These are phyloP conservation scores for Nymphicus hollandicus DNA, from an alignment of 2,113 vertebrate genomes.

Conservation along the genomic window DNA sequence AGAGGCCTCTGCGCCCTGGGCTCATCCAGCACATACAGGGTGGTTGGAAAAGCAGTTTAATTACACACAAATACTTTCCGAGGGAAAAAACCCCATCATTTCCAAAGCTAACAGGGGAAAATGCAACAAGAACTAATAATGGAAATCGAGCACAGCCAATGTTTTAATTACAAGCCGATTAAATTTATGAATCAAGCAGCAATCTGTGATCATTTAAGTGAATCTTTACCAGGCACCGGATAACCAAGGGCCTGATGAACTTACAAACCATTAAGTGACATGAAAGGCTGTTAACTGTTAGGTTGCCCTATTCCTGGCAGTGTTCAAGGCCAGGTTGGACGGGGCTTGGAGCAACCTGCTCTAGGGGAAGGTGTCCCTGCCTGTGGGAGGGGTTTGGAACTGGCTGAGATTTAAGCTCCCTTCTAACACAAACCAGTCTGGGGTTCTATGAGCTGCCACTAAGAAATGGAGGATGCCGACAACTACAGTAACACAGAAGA, in stretches of 20 bases:
- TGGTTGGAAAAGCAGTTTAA: neutral
- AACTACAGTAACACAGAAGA: neutral
- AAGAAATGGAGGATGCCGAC: neutral
- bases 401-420: neutral
- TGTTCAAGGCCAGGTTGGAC: neutral
- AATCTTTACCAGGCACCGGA: neutral
- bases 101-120: neutral
- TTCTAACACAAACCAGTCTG: neutral
- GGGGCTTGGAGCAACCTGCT: neutral
- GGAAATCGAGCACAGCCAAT: neutral
- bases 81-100: neutral
- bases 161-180: neutral
- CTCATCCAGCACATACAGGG: rapidly evolving
- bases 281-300: neutral
- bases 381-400: neutral
- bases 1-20: neutral
- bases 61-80: neutral
- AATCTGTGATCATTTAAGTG: neutral
- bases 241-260: neutral
- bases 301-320: neutral
- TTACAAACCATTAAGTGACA: neutral
- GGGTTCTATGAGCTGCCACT: neutral
- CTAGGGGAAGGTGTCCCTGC: neutral
- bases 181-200: neutral
- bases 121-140: neutral